These are phyloP conservation scores for Apodemus sylvaticus DNA, from an alignment of 2,113 vertebrate genomes.

Conservation along the genomic window DNA sequence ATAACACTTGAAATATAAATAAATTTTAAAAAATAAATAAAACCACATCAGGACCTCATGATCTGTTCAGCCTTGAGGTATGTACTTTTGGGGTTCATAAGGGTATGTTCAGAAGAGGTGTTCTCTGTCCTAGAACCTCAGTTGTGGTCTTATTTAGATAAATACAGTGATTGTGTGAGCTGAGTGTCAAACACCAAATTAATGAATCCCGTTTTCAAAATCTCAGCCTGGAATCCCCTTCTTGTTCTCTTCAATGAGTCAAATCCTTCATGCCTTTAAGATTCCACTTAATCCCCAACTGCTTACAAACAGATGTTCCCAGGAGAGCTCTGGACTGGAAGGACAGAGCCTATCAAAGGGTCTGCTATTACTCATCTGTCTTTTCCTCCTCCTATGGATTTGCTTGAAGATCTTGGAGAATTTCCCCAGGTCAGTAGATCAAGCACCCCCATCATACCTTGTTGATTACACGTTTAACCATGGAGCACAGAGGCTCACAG, in stretches of 20 bases:
- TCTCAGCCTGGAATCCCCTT: background rate
- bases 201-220: background rate
- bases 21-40: no score
- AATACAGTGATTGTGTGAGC: background rate
- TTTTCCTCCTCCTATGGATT: background rate
- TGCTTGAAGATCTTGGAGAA: background rate
- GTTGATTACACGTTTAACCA: background rate
- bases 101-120: no score
- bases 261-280: background rate
- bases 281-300: background rate
- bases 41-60: background rate
- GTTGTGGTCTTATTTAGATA: background rate
- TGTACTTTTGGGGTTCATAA: background rate
- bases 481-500: background rate
- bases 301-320: background rate
- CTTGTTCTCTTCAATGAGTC: background rate
- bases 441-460: no score
- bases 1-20: no score
- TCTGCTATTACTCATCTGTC: background rate
- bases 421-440: background rate
- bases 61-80: background rate
- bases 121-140: background rate
- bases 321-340: background rate
- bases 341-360: background rate
- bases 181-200: background rate